Conservation (phyloP, 2,888 invertebrate genomes). For the Cepaea hortensis region DNA sequence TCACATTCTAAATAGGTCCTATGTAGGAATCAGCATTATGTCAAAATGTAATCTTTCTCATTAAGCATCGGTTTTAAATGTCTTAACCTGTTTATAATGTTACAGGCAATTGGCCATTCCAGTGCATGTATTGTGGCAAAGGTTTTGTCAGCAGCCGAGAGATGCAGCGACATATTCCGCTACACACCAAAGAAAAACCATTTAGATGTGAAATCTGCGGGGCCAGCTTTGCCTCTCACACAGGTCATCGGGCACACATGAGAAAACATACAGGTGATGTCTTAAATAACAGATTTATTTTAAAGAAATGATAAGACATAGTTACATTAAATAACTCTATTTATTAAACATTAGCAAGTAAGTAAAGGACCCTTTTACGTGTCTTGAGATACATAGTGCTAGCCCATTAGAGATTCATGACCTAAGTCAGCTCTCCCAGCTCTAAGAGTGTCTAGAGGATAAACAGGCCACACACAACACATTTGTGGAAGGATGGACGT, state of each 20-base stretch:
- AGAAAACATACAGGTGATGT: slow-evolving; percentile 44
- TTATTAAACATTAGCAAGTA: too few species aligned
- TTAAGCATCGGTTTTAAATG: not conserved
- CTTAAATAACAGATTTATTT: too few species aligned
- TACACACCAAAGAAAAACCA: slow-evolving; percentile 47
- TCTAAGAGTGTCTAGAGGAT: too few species aligned
- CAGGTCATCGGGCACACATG: slow-evolving; percentile 40
- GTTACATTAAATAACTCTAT: too few species aligned
- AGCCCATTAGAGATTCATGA: too few species aligned
- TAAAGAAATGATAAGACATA: too few species aligned
- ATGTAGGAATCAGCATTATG: not conserved
- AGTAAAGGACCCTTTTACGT: too few species aligned
- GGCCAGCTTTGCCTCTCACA: slow-evolving; percentile 44
- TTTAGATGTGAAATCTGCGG: slow-evolving; percentile 37
- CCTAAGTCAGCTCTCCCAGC: too few species aligned
- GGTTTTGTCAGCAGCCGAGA: slow-evolving; percentile 43
- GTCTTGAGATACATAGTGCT: too few species aligned
- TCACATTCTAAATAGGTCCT: too few species aligned
- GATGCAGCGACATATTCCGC: slow-evolving; percentile 46
- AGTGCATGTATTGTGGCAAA: slow-evolving; percentile 41
- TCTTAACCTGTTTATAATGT: not conserved
- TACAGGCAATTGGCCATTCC: slow-evolving; percentile 44
- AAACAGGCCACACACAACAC: too few species aligned
- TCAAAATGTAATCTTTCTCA: not conserved
- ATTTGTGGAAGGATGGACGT: too few species aligned